A percentile compares a stretch with the other conserved stretches of the same genome.
Evolutionary conservation across 2,113 vertebrate species (phyloP).

Genomic region (Bufo gargarizans): DNA sequence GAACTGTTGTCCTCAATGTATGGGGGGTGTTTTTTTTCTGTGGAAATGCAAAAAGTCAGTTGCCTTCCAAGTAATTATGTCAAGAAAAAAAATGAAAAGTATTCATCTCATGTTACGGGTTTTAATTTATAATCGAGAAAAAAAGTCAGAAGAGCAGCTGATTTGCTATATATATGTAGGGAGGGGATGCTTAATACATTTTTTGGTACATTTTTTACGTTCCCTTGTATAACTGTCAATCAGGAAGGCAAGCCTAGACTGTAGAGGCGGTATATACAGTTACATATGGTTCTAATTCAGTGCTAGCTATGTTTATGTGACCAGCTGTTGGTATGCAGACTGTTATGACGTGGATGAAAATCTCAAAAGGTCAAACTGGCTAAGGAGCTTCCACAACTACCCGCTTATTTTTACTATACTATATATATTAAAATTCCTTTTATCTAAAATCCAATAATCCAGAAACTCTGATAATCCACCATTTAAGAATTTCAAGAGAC

Average conservation of each 20-base stretch:
- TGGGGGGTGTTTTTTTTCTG: too few relatives aligned
- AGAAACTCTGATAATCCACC: neutral
- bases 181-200: conserved; percentile 22
- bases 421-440: neutral
- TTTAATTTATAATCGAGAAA: conserved; percentile 11
- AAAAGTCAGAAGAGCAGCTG: conserved; percentile 33
- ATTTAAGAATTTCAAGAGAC: neutral
- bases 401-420: neutral
- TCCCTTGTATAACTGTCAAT: conserved; percentile 50
- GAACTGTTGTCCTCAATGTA: too few relatives aligned
- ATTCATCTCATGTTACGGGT: conserved; percentile 24
- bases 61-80: neutral
- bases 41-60: too few relatives aligned
- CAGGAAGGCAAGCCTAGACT: conserved; percentile 38
- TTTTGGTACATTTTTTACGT: conserved; percentile 36
- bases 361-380: neutral
- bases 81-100: neutral
- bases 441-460: neutral
- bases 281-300: conserved; percentile 37
- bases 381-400: neutral
- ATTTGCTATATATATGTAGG: conserved; percentile 42
- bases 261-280: conserved; percentile 37
- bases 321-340: conserved; percentile 37
- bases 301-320: neutral
- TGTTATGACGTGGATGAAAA: conserved; percentile 14